Percentiles rank a stretch among this genome's conserved stretches.
These are phyloP conservation scores for Melanotaenia maccullochi DNA, from an alignment of 2,797 vertebrate genomes.

Conservation along the genomic window DNA sequence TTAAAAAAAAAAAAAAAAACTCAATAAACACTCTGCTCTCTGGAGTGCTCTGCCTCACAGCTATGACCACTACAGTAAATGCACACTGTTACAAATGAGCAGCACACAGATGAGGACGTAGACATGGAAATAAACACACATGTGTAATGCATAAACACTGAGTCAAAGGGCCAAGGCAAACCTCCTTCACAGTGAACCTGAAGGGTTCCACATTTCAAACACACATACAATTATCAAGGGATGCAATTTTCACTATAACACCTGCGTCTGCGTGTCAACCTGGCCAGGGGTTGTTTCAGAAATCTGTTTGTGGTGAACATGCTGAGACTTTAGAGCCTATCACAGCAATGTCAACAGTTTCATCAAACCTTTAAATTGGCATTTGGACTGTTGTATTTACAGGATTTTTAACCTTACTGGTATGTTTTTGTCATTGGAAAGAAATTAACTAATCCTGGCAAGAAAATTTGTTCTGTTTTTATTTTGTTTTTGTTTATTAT, in stretches of 20 bases:
- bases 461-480: not conserved
- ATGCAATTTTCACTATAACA: slow-evolving; percentile 47
- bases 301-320: not conserved
- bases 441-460: not conserved
- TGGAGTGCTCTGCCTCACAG: slow-evolving; percentile 61
- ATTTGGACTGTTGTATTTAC: not conserved
- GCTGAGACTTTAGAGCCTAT: not conserved
- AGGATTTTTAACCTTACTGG: not conserved
- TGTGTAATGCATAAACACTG: slow-evolving; percentile 5
- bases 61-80: slow-evolving; percentile 33
- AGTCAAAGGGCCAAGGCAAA: slow-evolving; percentile 7
- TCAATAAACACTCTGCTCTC: slow-evolving; percentile 72
- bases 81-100: slow-evolving; percentile 42
- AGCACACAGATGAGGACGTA: slow-evolving; percentile 31
- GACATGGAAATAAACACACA: slow-evolving; percentile 23
- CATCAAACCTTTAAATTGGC: slow-evolving; percentile 1
- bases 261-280: slow-evolving; percentile 43
- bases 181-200: slow-evolving; percentile 23
- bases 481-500: not conserved
- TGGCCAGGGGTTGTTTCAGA: slow-evolving; percentile 7
- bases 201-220: slow-evolving; percentile 48
- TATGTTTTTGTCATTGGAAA: not conserved
- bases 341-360: not conserved
- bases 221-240: slow-evolving; percentile 45
- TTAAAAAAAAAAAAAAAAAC: slow-evolving; percentile 37